phyloP scores from a whole-genome alignment of 2,797 vertebrate species.

The Hemibagrus guttatus region DNA sequence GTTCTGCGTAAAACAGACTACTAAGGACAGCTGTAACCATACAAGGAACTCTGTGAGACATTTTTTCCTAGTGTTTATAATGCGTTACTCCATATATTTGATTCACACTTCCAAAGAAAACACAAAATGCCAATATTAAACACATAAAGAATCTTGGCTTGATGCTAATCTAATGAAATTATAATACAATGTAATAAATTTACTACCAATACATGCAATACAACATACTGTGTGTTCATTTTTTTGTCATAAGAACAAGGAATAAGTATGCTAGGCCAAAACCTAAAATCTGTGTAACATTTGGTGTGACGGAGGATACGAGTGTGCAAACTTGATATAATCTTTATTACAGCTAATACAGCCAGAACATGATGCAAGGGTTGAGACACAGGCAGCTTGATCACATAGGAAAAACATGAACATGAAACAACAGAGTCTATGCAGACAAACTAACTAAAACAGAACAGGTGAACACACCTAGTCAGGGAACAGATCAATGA shows the following conservation, averaged over 20 bases:
- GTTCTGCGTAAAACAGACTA: background rate
- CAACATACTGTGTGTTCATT: background rate
- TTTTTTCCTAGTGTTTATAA: background rate
- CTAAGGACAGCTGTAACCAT: background rate
- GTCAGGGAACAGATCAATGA: background rate
- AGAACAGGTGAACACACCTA: background rate
- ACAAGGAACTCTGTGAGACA: background rate
- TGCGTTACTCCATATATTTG: background rate
- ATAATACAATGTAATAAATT: background rate
- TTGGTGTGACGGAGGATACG: background rate
- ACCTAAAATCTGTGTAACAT: background rate
- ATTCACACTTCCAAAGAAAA: background rate
- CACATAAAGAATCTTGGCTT: background rate
- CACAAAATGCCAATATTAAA: background rate
- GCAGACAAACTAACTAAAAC: background rate
- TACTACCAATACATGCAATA: background rate
- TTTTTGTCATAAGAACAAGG: background rate
- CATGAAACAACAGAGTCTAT: background rate
- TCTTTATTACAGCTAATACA: background rate
- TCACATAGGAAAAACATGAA: background rate
- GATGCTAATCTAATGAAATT: background rate
- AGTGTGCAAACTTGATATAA: background rate
- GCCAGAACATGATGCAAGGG: background rate
- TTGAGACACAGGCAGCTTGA: background rate
- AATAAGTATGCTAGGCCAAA: background rate